Base-by-base conservation (phyloP, 2,797 vertebrate genomes). In the Acipenser oxyrinchus region DNA sequence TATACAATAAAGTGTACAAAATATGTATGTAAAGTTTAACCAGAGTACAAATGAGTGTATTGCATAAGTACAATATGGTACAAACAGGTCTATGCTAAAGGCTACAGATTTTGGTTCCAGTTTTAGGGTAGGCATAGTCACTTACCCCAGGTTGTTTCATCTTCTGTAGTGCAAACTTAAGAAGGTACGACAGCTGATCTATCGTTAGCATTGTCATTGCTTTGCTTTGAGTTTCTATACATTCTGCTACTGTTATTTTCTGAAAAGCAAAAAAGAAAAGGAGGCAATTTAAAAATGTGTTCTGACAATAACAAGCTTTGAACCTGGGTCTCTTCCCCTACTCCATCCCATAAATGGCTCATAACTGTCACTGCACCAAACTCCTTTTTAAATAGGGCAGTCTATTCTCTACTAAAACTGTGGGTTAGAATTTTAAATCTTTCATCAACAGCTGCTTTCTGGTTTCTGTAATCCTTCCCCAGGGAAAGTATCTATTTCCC, bases 111-210 rank as follows among this genome's bases (percentile, higher is more conserved):
- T 3, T 37, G 23, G 23, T 37, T 37, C 23, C 23, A 37, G 23
- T 37, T 37, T 1, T 37, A 37, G 23, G 23, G 4, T 37, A 37
- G 23, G 3, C 23, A 37, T 37, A 37, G 23, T 37, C 23, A 74
- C 95, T 94, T 91, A 98, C 96, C 91, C 96, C 96, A 63, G 96
- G 96, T 77, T 99, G 96, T 81, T 99, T 99, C 90, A 98, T 99
- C 87, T 98, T 99, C 88, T 99, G 95, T 81, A 99, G 94, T 83
- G 96, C 96, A 84, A 97, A 98, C 91, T 99, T 98, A 75, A 98
- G 94, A 85, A 99, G 89, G 85, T 96, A 98, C 10, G 95, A 98
- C 72, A 99, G 89, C 80, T 99, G 96, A 81, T 99, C 94, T 64
- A 94, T 93, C 74, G 93, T 97, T 76, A 98, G 88, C 95, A 98